Evolutionary conservation across 2,888 invertebrate species (phyloP).

Genomic region (Cantharis rustica): DNA sequence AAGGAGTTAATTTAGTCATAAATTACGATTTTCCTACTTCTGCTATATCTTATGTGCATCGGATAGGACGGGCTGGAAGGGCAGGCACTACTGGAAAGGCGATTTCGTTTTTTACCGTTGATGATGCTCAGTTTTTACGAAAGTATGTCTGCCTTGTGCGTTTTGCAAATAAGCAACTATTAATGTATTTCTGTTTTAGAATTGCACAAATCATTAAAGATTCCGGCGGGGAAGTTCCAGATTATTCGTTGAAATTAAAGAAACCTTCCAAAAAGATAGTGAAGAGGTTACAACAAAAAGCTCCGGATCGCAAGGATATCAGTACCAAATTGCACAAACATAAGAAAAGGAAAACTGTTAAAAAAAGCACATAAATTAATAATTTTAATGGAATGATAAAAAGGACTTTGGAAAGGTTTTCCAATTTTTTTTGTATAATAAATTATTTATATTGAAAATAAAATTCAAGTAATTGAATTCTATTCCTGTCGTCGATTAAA

Average conservation of each 20-base stretch:
- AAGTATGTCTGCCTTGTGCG: slow-evolving; percentile 62
- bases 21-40: slow-evolving; percentile 97
- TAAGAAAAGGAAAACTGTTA: slow-evolving; percentile 36
- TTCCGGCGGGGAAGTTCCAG: slow-evolving; percentile 91
- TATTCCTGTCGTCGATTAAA: too few species aligned
- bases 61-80: slow-evolving; percentile 87
- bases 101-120: slow-evolving; percentile 91
- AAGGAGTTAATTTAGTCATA: slow-evolving; percentile 83
- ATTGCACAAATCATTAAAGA: slow-evolving; percentile 89
- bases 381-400: too few species aligned
- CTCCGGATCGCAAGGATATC: slow-evolving; percentile 70
- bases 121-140: slow-evolving; percentile 83
- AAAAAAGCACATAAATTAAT: too few species aligned
- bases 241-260: slow-evolving; percentile 83
- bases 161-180: not conserved
- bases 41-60: slow-evolving; percentile 88
- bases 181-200: slow-evolving; percentile 57
- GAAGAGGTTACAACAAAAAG: slow-evolving; percentile 62
- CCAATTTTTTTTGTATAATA: too few species aligned
- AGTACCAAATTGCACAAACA: slow-evolving; percentile 60
- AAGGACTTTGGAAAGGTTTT: too few species aligned
- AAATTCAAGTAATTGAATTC: too few species aligned
- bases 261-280: slow-evolving; percentile 67
- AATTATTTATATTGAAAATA: too few species aligned
- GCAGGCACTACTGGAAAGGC: slow-evolving; percentile 89